A percentile compares a stretch with the other conserved stretches of the same genome.
These are phyloP conservation scores for Drosophila ficusphila DNA, from an alignment of 1,140 invertebrate genomes.

Conservation along the genomic window DNA sequence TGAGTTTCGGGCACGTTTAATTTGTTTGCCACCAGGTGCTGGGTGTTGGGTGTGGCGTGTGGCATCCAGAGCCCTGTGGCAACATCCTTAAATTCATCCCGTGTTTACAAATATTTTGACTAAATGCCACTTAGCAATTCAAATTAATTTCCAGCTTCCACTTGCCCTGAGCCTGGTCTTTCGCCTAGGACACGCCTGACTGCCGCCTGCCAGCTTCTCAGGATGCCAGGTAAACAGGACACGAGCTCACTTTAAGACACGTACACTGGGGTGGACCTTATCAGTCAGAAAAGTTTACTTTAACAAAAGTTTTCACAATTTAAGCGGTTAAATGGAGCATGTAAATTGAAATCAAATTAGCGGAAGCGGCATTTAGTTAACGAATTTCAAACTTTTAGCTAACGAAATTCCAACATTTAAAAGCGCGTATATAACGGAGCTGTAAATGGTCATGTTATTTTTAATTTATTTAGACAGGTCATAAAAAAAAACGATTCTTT, in stretches of 20 bases:
- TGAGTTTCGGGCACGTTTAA: conserved; percentile 23
- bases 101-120: conserved; percentile 57
- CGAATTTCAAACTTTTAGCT: no score
- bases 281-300: background rate
- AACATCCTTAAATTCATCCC: conserved; percentile 27
- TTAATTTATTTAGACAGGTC: no score
- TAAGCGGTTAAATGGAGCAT: no score
- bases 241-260: conserved; percentile 3
- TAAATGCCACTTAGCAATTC: conserved; percentile 69
- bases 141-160: conserved; percentile 54
- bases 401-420: no score
- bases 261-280: conserved; percentile 10
- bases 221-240: conserved; percentile 50
- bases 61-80: background rate
- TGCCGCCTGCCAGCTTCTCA: conserved; percentile 32
- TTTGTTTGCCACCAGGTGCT: conserved; percentile 7
- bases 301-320: no score
- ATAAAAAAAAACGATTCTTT: no score
- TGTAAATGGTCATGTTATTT: no score
- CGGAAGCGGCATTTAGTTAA: no score
- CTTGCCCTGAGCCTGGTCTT: conserved; percentile 18
- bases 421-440: no score
- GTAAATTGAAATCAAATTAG: no score
- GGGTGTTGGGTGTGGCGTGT: background rate
- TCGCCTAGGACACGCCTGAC: conserved; percentile 42